Evolutionary conservation across 1,140 invertebrate species (phyloP), one percentile per base, ranked within the genome.

Genomic region (Dendrolimus punctatus): DNA sequence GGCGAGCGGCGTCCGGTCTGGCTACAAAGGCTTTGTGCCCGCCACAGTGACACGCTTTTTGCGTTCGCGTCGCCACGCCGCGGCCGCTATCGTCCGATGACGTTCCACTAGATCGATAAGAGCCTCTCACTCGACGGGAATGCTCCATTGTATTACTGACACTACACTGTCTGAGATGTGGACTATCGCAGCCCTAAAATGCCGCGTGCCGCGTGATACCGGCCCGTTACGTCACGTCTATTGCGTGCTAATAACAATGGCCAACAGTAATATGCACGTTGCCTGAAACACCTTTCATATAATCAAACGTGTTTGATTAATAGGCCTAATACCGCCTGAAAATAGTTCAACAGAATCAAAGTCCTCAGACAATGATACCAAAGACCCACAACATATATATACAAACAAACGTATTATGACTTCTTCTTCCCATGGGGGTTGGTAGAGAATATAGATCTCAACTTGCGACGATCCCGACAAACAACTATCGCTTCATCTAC

Each of bases 41-140:
- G 79, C 73, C 75, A 74, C 73, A 80, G 68, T 85, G 82, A 83
- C 82, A 85, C 80, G 82, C 82, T 85, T 85, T 83, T 85, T 85
- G 76, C 78, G 76, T 79, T 23, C 23, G 23, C 23, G 23, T 23
- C 23, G 23, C 23, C 23, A 23, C 57, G 53, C 52, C 45, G 53
- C 52, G 46, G 55, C 43, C 56, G 55, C 57, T 58, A 64, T 68
- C 68, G 76, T 73, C 58, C 80, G 82, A 85, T 85, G 80, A 85
- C 82, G 80, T 80, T 67, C 78, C 71, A 66, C 71, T 80, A 85
- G 79, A 85, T 85, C 80, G 80, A 84, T 85, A 85, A 85, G 80
- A 82, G 75, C 67, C 74, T 75, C 70, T 66, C 73, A 73, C 76
- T 80, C 75, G 71, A 73, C 73, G 69, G 71, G 77, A 80, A 76